These are phyloP conservation scores for Bergia sp. DNA, from an alignment of 92 coral and sea anemone species.

Conservation along the genomic window DNA sequence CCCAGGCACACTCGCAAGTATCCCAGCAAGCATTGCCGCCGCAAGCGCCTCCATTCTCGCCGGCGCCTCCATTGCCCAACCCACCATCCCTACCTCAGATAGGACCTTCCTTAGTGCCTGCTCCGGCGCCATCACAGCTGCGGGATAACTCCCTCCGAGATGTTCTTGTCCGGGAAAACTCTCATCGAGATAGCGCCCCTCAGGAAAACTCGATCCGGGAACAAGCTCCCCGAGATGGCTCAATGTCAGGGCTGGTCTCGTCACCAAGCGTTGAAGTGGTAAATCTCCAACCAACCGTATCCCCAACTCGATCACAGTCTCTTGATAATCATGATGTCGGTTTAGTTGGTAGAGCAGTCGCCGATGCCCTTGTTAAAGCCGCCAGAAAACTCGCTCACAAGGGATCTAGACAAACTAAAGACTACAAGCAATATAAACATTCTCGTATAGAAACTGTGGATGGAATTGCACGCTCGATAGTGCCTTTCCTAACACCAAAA, in stretches of 20 bases:
- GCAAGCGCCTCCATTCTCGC: conserved; percentile 1
- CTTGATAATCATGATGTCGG: conserved; percentile 15
- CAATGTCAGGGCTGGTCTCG: background rate
- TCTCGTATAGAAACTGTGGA: conserved; percentile 31
- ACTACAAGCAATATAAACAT: conserved; percentile 14
- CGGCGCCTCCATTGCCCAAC: background rate
- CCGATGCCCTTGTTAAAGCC: conserved; percentile 31
- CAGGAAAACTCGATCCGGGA: background rate
- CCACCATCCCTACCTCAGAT: background rate
- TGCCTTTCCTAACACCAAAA: conserved; percentile 23
- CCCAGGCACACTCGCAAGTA: conserved; percentile 28
- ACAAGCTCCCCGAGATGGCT: background rate
- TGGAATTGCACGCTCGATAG: conserved; percentile 20
- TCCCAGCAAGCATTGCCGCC: conserved; percentile 1
- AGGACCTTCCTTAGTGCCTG: background rate
- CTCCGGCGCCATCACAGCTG: conserved; percentile 13
- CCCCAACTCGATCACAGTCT: conserved; percentile 1
- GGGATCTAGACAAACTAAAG: background rate
- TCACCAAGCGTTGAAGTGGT: conserved; percentile 28
- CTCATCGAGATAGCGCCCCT: conserved; percentile 1
- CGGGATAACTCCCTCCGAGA: conserved; percentile 7
- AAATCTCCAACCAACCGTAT: background rate
- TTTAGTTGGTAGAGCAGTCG: conserved; percentile 27
- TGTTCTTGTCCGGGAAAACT: background rate
- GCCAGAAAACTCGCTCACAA: conserved; percentile 33